Evolutionary conservation across 2,888 invertebrate species (phyloP), one percentile per base, ranked within the genome.

Genomic region (Congeria kusceri): DNA sequence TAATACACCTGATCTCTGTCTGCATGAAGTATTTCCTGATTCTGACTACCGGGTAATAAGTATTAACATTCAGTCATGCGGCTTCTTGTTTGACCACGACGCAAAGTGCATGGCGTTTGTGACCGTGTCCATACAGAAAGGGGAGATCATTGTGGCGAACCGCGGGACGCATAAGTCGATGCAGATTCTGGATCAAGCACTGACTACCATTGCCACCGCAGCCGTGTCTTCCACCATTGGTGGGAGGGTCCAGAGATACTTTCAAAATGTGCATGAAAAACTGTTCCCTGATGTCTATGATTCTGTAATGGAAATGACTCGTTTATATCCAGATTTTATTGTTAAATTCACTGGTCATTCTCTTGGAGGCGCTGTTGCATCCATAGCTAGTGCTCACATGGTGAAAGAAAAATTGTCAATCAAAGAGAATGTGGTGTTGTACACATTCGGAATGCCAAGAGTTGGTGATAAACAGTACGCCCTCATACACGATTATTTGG

Each of bases 391-490:
- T 47, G 82, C 73, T 18, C 56, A 63, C 29, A 39, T 83, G 11
- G 68, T 83, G 1, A 66, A 70, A 49, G 76, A 83, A 28, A 70
- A 70, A 3, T 63, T 83, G 32, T 29, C 69, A 2, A 62, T 58
- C 20, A 47, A 68, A 25, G 73, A 76, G 18, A 63, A 74, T 0
- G 7, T 83, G n/a, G 64, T 61, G 15, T 47, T 83, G 39, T 79
- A 76, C 70, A 83, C 82, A 63, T 83, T 76, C 61, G 82, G 82
- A 62, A 83, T 83, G 82, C 82, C 82, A 18, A 47, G 78, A 32
- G 82, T 79, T 25, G 82, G 82, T 5, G 66, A 78, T 32, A 75
- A 79, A 63, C 15, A 25, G 25, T 83, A 70, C 62, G 78, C 82
- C 9, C 27, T 27, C 18, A 46, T 65, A 7, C 76, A 76, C 57